Evolutionary conservation across 1,140 invertebrate genomes (phyloP), one percentile per base, ranked within the genome.

Genomic region (Papilio polytes): DNA sequence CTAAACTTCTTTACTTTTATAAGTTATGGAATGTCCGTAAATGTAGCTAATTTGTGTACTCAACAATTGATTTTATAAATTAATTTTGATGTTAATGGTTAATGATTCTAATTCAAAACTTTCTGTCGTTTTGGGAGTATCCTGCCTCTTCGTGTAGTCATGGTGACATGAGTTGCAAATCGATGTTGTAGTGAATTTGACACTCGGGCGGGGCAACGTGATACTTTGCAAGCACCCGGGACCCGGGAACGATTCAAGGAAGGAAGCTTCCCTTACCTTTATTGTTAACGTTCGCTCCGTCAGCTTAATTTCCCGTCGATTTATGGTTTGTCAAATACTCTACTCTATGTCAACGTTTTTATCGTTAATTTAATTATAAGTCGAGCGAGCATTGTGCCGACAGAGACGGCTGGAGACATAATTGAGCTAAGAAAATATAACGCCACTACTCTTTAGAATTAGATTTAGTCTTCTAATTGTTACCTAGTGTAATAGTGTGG

Each of bases 191-290:
- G 80, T 81, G 81, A 85, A 86, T 81, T 82, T 83, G 89, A 90
- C 85, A 89, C 89, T 85, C 82, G 85, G 72, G 80, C 80, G 59
- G 26, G 73, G 90, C 89, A 91, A 93, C 83, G 31, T 80, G 92
- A 93, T 89, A 92, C 85, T 90, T 90, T 89, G 84, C 84, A 76
- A 78, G 83, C 36, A 56, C 56, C 20, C 59, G 13, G 26, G 26
- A 18, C 26, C 63, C 63, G 81, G 13, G n/a, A 31, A 53, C 36
- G 31, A 36, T 93, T 91, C 90, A 85, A 88, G 89, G 92, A 92
- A 93, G 91, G 89, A 90, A 92, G 85, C 85, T 74, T 59, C 56
- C 31, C n/a, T 80, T 51, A 26, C 20, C 26, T n/a, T 78, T 20
- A 59, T 78, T 78, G 76, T 78, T 78, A 36, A 26, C 51, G 18